A percentile compares a stretch with the other conserved stretches of the same genome.
phyloP scores from a whole-genome alignment of 2,797 vertebrate species.

The Sebastes ruberrimus region DNA sequence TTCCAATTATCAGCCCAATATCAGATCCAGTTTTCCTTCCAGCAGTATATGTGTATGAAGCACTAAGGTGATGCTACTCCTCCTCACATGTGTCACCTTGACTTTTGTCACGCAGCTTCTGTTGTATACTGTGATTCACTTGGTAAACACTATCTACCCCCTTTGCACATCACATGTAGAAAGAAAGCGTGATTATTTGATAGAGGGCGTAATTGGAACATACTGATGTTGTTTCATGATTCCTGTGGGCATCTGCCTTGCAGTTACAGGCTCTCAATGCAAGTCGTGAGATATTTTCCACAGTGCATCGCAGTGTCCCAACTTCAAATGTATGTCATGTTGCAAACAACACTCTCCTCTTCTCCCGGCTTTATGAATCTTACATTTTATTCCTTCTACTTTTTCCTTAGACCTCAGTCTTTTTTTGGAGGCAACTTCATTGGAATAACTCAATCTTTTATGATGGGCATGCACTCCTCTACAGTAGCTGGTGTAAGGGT shows the following conservation, averaged over 20 bases:
- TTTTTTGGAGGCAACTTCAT: constrained; percentile 52
- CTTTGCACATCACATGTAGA: constrained; percentile 10
- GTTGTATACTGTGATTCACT: constrained; percentile 10
- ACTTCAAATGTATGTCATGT: constrained; percentile 64
- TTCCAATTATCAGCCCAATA: constrained; percentile 1
- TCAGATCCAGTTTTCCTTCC: constrained; percentile 18
- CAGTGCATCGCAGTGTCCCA: constrained; percentile 26
- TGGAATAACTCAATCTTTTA: constrained; percentile 68
- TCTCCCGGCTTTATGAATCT: constrained; percentile 60
- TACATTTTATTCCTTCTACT: constrained; percentile 59
- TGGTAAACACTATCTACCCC: background rate
- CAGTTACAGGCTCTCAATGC: constrained; percentile 1
- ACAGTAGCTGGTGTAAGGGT: constrained; percentile 38
- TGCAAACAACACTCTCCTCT: constrained; percentile 56
- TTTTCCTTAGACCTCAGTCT: constrained; percentile 12
- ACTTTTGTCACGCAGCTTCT: constrained; percentile 19
- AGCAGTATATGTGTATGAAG: constrained; percentile 10
- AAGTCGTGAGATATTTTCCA: constrained; percentile 29
- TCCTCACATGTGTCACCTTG: constrained; percentile 17
- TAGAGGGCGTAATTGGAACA: constrained; percentile 37
- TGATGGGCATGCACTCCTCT: constrained; percentile 51
- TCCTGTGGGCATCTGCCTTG: constrained; percentile 27
- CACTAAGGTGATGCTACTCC: constrained; percentile 11
- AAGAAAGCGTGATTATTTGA: constrained; percentile 10
- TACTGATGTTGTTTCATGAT: constrained; percentile 26